Conservation (phyloP, 2,113 vertebrate genomes). For the Phoxinus phoxinus region DNA sequence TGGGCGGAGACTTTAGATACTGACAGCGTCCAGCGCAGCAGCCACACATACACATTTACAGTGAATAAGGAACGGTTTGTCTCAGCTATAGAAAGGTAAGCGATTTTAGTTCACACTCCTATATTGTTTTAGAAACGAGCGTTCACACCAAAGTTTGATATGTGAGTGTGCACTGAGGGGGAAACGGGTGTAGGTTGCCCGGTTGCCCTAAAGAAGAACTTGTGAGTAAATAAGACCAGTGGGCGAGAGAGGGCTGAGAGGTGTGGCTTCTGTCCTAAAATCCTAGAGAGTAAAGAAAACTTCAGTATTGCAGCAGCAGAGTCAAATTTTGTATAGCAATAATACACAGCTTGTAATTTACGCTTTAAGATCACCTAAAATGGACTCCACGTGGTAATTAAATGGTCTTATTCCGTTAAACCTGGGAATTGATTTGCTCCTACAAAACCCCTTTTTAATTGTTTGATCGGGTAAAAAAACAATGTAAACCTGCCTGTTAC, state of each 20-base stretch:
- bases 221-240: slow-evolving; percentile 22
- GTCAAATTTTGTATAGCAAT: neutral
- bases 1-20: neutral
- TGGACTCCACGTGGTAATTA: neutral
- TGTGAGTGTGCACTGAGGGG: neutral
- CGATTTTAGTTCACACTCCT: neutral
- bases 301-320: neutral
- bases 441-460: too few species aligned
- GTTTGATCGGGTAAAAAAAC: neutral
- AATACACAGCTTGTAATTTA: neutral
- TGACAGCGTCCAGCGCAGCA: slow-evolving; percentile 19
- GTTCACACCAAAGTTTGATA: neutral
- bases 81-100: slow-evolving; percentile 10
- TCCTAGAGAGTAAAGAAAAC: neutral
- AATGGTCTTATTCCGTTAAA: neutral
- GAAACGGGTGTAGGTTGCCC: slow-evolving; percentile 16
- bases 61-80: neutral
- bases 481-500: neutral
- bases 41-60: slow-evolving; percentile 1
- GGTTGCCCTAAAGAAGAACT: slow-evolving; percentile 16
- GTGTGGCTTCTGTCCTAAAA: neutral
- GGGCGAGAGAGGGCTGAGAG: slow-evolving; percentile 10
- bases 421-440: neutral
- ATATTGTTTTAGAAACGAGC: neutral
- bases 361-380: neutral